Evolutionary conservation across 2,113 vertebrate genomes (phyloP).

Genomic region (Silurus asotus): DNA sequence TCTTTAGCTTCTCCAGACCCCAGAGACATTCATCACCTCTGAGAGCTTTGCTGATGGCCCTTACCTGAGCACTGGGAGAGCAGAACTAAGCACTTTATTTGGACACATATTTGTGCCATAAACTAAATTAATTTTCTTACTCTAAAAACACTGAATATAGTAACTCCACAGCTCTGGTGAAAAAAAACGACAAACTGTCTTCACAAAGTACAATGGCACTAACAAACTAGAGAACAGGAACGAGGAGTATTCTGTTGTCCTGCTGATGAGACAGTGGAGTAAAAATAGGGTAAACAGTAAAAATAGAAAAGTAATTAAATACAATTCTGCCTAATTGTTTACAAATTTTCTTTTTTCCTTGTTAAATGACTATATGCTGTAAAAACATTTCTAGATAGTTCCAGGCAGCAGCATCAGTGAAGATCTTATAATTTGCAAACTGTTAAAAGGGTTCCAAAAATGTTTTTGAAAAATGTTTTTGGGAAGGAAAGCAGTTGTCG

Average conservation of each 20-base stretch:
- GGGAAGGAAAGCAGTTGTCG: background rate
- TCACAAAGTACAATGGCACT: background rate
- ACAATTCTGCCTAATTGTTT: background rate
- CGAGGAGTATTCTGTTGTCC: background rate
- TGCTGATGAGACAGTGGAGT: background rate
- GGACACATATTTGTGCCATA: background rate
- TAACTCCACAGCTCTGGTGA: background rate
- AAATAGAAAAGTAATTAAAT: background rate
- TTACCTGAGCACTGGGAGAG: background rate
- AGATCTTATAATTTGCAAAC: background rate
- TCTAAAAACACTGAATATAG: background rate
- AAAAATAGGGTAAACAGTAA: background rate
- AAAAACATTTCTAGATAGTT: background rate
- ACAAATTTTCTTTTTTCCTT: background rate
- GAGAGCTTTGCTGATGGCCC: background rate
- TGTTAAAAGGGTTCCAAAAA: too few relatives aligned
- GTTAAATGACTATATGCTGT: background rate
- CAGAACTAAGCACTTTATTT: background rate
- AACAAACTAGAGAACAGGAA: background rate
- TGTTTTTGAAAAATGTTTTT: background rate
- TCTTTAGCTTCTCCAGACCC: background rate
- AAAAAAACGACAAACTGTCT: background rate
- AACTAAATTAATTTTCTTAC: background rate
- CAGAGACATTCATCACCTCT: slow-evolving; percentile 17
- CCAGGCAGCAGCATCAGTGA: background rate